Evolutionary conservation across 2,888 invertebrate genomes (phyloP).

Genomic region (Xanthorhoe designata): DNA sequence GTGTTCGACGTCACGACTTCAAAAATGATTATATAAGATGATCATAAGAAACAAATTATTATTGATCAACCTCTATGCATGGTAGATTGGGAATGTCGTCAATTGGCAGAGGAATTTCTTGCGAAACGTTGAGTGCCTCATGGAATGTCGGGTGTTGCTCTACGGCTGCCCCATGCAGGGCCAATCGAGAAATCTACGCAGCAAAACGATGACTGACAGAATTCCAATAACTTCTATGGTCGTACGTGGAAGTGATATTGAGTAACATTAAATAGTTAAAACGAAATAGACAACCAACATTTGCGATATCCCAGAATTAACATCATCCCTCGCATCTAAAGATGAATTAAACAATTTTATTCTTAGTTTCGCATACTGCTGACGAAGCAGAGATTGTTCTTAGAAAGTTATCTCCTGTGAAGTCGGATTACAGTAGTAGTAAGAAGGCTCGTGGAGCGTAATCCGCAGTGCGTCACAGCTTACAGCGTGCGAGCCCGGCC

Average conservation of each 20-base stretch:
- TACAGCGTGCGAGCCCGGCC: not conserved
- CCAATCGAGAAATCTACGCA: conserved; percentile 5
- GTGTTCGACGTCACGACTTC: not conserved
- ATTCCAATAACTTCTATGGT: not conserved
- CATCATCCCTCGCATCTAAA: not conserved
- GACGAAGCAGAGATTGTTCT: not conserved
- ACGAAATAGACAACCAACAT: not conserved
- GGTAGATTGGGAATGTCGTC: not conserved
- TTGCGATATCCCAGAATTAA: not conserved
- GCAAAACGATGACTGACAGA: not conserved
- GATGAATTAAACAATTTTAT: not conserved
- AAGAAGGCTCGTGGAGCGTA: not conserved
- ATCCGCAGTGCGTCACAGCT: conserved; percentile 6
- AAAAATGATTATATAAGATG: not conserved
- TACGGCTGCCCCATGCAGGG: not conserved
- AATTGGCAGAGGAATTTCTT: not conserved
- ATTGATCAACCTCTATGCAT: not conserved
- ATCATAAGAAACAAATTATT: not conserved
- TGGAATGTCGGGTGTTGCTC: not conserved
- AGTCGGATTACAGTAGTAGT: not conserved
- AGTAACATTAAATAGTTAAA: not conserved
- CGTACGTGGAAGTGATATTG: not conserved
- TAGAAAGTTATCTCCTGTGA: not conserved
- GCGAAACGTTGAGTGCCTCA: not conserved
- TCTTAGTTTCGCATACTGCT: not conserved